These are phyloP conservation scores for Haliclona indistincta DNA, from an alignment of 37 sponge, comb jelly and placozoan genomes.

Conservation along the genomic window DNA sequence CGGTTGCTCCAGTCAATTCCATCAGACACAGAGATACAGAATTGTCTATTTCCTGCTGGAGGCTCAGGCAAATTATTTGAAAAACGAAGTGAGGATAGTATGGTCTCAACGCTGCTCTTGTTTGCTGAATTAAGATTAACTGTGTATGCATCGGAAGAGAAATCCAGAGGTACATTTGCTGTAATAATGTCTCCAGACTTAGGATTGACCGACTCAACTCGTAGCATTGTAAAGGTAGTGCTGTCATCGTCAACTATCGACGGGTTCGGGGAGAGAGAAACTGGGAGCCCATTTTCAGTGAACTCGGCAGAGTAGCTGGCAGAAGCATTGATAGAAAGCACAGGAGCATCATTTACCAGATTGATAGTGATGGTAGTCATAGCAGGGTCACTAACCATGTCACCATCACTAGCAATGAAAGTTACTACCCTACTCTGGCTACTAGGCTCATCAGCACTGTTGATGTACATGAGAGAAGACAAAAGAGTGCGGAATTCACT, in stretches of 20 bases:
- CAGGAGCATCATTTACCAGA: constrained; percentile 51
- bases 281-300: constrained; percentile 42
- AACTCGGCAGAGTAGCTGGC: not conserved
- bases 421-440: constrained; percentile 2
- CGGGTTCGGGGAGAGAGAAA: constrained; percentile 12
- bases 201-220: not conserved
- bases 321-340: constrained; percentile 16
- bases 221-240: not conserved
- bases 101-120: not conserved
- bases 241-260: constrained; percentile 32
- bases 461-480: constrained; percentile 38
- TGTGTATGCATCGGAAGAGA: not conserved
- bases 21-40: constrained; percentile 45
- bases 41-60: constrained; percentile 12
- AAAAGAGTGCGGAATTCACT: constrained; percentile 31
- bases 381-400: not conserved
- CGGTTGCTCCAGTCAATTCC: constrained; percentile 14
- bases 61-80: constrained; percentile 41
- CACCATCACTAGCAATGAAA: constrained; percentile 56
- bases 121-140: not conserved
- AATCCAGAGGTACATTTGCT: not conserved
- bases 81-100: constrained; percentile 28
- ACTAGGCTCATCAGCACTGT: constrained; percentile 63
- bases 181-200: constrained; percentile 21
- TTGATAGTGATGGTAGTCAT: constrained; percentile 14